These are phyloP conservation scores for Rapana venosa DNA, from an alignment of 2,888 invertebrate species.

Conservation along the genomic window DNA sequence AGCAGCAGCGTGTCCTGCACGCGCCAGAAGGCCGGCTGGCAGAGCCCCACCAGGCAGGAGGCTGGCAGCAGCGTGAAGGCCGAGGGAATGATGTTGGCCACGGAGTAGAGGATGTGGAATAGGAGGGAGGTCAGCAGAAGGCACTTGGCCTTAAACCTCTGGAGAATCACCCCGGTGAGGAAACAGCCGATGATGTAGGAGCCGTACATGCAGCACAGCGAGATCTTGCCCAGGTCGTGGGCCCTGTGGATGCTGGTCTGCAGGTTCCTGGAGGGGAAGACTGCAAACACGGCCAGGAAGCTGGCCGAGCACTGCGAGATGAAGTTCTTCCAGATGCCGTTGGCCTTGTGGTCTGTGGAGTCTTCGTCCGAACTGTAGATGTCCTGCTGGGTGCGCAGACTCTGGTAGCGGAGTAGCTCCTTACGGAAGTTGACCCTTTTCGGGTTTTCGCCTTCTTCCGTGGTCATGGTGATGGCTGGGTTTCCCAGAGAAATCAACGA, in stretches of 20 bases:
- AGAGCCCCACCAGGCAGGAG: constrained; percentile 67
- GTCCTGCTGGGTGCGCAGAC: constrained; percentile 43
- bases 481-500: neutral
- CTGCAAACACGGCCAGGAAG: constrained; percentile 53
- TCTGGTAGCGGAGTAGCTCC: constrained; percentile 50
- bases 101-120: constrained; percentile 68
- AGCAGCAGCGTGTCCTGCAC: constrained; percentile 67
- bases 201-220: constrained; percentile 66
- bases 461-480: neutral
- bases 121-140: constrained; percentile 65
- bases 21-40: constrained; percentile 69
- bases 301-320: constrained; percentile 53
- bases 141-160: constrained; percentile 66
- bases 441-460: constrained; percentile 41
- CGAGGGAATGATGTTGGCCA: constrained; percentile 69
- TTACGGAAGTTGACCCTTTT: constrained; percentile 47
- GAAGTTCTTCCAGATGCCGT: constrained; percentile 54
- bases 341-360: constrained; percentile 45
- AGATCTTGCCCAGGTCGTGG: constrained; percentile 64
- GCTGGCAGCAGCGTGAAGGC: constrained; percentile 66
- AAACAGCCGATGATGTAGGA: constrained; percentile 68
- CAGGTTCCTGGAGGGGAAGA: constrained; percentile 60
- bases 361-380: constrained; percentile 45
- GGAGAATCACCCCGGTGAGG: constrained; percentile 61
- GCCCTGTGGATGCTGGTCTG: constrained; percentile 65